Conservation (phyloP, 2,113 vertebrate species). For the Pomatostomus ruficeps region DNA sequence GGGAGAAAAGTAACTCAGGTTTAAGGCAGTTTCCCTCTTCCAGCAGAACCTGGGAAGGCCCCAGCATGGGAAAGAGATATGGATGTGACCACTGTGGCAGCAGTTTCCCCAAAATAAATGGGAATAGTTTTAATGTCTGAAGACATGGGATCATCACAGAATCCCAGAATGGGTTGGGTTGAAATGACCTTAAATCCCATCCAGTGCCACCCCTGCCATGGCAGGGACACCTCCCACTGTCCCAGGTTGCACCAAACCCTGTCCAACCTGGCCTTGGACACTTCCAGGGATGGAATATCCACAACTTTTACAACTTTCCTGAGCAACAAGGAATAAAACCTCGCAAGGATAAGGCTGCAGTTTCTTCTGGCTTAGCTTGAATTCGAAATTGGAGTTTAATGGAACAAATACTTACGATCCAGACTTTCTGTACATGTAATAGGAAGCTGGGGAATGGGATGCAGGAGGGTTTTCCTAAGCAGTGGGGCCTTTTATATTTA, state of each 20-base stretch:
- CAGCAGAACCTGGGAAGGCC: background rate
- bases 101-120: background rate
- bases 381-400: background rate
- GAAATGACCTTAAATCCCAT: background rate
- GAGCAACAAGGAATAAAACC: background rate
- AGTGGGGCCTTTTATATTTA: constrained; percentile 13
- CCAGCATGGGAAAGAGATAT: background rate
- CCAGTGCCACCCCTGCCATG: background rate
- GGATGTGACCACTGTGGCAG: background rate
- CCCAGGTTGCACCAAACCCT: background rate
- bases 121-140: background rate
- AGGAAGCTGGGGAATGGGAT: constrained; percentile 4
- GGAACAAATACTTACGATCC: background rate
- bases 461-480: constrained; percentile 20
- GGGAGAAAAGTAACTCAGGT: background rate
- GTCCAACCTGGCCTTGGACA: background rate
- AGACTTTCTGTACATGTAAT: background rate
- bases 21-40: background rate
- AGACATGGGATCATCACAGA: background rate
- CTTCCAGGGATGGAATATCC: background rate
- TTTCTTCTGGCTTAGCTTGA: background rate
- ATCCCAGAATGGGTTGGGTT: background rate
- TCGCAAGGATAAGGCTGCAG: background rate
- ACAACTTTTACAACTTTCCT: background rate
- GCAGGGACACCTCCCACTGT: background rate